These are phyloP conservation scores for Hoplostethus mediterraneus DNA, from an alignment of 2,797 vertebrate genomes.

Conservation along the genomic window DNA sequence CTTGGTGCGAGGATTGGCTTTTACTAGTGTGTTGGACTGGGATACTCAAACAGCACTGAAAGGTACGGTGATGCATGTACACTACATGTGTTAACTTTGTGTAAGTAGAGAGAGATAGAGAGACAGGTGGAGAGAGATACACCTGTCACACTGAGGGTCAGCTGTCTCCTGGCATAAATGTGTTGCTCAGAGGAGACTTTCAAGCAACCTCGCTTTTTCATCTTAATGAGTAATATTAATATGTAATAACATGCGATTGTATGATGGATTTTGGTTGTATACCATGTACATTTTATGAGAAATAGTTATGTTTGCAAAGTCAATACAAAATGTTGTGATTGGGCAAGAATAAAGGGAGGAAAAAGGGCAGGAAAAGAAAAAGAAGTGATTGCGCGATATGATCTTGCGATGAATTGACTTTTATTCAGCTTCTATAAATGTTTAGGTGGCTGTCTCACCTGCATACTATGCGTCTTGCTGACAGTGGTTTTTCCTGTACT, in stretches of 20 bases:
- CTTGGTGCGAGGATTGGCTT: constrained; percentile 52
- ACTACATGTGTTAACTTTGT: constrained; percentile 23
- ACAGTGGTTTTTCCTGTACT: constrained; percentile 72
- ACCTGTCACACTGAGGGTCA: constrained; percentile 21
- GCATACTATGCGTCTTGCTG: constrained; percentile 45
- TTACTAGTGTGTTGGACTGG: constrained; percentile 39
- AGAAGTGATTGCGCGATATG: not conserved
- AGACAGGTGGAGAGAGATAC: not conserved
- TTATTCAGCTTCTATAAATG: not conserved
- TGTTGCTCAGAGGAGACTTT: constrained; percentile 3
- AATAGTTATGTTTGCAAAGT: not conserved
- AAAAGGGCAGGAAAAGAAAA: not conserved
- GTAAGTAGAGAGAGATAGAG: constrained; percentile 7
- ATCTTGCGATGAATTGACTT: not conserved
- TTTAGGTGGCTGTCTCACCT: constrained; percentile 44
- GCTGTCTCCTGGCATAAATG: constrained; percentile 4
- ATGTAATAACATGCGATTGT: not conserved
- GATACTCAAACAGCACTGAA: constrained; percentile 21
- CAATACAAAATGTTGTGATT: not conserved
- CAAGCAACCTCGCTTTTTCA: not conserved
- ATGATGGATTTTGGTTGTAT: not conserved
- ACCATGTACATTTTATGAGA: not conserved
- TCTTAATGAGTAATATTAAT: not conserved
- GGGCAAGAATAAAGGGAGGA: not conserved
- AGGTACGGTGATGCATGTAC: constrained; percentile 68